Evolutionary conservation across 2,113 vertebrate species (phyloP).

Genomic region (Myodes glareolus): DNA sequence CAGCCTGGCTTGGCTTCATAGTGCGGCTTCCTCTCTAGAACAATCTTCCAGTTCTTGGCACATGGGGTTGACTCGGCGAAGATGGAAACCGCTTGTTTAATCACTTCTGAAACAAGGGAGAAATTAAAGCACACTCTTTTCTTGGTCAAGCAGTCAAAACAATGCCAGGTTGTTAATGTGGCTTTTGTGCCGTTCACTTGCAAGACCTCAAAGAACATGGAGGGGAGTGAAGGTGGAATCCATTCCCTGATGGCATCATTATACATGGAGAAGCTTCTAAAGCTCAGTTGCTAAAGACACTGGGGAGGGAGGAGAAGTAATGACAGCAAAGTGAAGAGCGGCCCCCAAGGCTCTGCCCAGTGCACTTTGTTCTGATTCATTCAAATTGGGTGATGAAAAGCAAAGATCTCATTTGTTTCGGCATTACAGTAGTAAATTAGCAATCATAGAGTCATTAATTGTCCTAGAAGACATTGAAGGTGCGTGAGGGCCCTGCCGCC

Average conservation of each 20-base stretch:
- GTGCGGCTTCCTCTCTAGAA: constrained; percentile 72
- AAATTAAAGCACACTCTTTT: constrained; percentile 87
- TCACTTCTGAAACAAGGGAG: constrained; percentile 83
- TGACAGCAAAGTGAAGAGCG: constrained; percentile 82
- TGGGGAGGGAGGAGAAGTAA: constrained; percentile 81
- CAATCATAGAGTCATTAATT: constrained; percentile 83
- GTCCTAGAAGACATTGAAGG: constrained; percentile 81
- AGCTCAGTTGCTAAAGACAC: constrained; percentile 81
- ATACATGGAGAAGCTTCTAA: constrained; percentile 85
- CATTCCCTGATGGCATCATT: constrained; percentile 87
- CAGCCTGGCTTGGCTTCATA: constrained; percentile 58
- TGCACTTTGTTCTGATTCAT: constrained; percentile 84
- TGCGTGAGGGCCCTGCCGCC: constrained; percentile 71
- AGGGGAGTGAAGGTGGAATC: constrained; percentile 84
- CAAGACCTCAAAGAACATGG: constrained; percentile 86
- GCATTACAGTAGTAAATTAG: constrained; percentile 87
- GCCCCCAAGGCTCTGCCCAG: constrained; percentile 84
- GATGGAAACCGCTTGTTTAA: constrained; percentile 82
- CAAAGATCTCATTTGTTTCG: constrained; percentile 86
- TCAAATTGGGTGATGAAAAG: constrained; percentile 87
- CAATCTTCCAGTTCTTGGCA: constrained; percentile 74
- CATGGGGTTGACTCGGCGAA: constrained; percentile 72
- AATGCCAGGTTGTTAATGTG: constrained; percentile 86
- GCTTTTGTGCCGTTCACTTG: constrained; percentile 87
- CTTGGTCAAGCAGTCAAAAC: constrained; percentile 85